Evolutionary conservation across 2,113 vertebrate genomes (phyloP), one percentile per base, ranked within the genome.

Genomic region (Pavo muticus): DNA sequence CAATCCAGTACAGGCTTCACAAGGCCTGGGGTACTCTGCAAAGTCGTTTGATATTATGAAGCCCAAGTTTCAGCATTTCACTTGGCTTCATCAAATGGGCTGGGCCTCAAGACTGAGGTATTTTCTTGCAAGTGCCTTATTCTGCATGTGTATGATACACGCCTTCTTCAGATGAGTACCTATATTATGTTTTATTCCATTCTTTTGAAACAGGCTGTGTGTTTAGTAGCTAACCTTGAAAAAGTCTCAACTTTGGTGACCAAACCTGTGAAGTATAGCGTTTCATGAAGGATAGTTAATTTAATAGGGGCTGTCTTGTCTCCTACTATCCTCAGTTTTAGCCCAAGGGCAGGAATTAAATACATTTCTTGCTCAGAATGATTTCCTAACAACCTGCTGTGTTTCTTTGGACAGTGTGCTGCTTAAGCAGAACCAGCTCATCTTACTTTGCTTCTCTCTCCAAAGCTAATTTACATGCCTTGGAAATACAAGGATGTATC

Each of bases 11-110:
- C 70, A 78, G 21, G 3, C 1, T 9, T 79, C 17, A 11, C 7
- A 91, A 73, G 11, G 10, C 5, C 29, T 74, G 29, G 17, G 12
- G 10, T 6, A 48, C 19, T 57, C 84, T 64, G 5, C 50, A 45
- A 57, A 12, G 7, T 42, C 63, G 59, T 32, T 29, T 65, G 24
- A 48, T 25, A 18, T 29, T 70, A 25, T 20, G 14, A 81, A 91
- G 35, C 32, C 19, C 1, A 1, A 42, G 5, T 59, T 4, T 9
- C 11, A 44, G 6, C 17, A 47, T 16, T 47, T 30, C 23, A 6
- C 23, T 65, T 42, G n/a, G 15, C 6, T 4, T 63, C 5, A 47
- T 40, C 42, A 47, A 23, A 8, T 10, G 73, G 16, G 1, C 24
- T 87, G 14, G 39, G 63, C 10, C 10, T 23, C 1, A 35, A 19